Evolutionary conservation across 2,888 invertebrate species (phyloP).

Genomic region (Strigamia crassipes): DNA sequence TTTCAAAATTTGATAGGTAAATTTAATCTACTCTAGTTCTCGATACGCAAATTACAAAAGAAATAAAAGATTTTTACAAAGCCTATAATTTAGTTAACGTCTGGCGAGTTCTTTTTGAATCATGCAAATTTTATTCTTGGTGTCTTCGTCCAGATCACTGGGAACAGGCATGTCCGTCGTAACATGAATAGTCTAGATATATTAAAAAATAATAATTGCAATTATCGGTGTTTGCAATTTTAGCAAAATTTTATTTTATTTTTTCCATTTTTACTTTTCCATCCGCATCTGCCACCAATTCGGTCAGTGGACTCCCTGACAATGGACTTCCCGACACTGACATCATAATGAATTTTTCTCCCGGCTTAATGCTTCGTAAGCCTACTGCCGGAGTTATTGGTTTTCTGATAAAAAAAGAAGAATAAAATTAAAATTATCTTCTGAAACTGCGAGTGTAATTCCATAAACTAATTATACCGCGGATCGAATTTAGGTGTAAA

Average conservation of each 20-base stretch:
- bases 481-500: slow-evolving; percentile 29
- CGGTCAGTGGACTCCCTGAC: background rate
- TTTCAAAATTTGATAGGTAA: background rate
- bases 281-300: background rate
- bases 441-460: background rate
- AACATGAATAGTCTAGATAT: background rate
- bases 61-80: background rate
- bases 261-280: background rate
- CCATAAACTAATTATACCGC: background rate
- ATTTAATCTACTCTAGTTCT: background rate
- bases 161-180: background rate
- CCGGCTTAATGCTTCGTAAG: slow-evolving; percentile 14
- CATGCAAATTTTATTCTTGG: background rate
- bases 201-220: background rate
- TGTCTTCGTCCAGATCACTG: background rate
- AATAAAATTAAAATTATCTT: background rate
- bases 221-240: background rate
- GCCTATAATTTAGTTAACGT: background rate
- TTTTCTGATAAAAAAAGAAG: background rate
- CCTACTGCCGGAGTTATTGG: slow-evolving; percentile 23
- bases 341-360: slow-evolving; percentile 41
- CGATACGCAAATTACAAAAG: background rate
- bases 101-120: background rate
- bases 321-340: slow-evolving; percentile 41
- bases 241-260: background rate